Percentiles rank a stretch among this genome's conserved stretches.
These are phyloP conservation scores for Drosophila chauvacae DNA, from an alignment of 1,140 invertebrate genomes.

Conservation along the genomic window DNA sequence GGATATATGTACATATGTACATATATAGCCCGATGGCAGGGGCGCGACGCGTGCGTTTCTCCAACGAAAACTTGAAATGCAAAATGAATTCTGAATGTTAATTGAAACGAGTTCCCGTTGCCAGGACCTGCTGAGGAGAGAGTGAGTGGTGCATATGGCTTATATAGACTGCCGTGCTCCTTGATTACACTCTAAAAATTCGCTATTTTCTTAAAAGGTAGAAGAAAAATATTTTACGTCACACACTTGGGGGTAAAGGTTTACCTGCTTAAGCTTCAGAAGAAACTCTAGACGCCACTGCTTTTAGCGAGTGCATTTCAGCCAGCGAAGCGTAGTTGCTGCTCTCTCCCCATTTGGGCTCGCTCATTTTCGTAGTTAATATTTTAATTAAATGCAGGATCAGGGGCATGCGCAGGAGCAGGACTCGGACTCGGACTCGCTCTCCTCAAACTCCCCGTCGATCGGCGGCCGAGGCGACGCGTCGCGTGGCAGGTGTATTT, in stretches of 20 bases:
- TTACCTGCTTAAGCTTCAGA: neutral
- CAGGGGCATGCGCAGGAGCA: slow-evolving; percentile 48
- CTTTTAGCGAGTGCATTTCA: neutral
- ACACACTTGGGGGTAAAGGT: neutral
- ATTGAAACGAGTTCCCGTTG: slow-evolving; percentile 75
- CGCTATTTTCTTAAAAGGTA: neutral
- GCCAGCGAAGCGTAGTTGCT: slow-evolving; percentile 36
- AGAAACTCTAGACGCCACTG: neutral
- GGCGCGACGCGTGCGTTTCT: slow-evolving; percentile 49
- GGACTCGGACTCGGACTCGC: slow-evolving; percentile 45
- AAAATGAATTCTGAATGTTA: slow-evolving; percentile 69
- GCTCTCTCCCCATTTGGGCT: slow-evolving; percentile 22
- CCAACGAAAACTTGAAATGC: slow-evolving; percentile 76
- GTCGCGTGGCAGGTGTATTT: slow-evolving; percentile 84
- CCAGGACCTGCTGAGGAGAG: slow-evolving; percentile 36
- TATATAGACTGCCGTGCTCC: slow-evolving; percentile 5
- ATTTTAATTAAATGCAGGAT: slow-evolving; percentile 84
- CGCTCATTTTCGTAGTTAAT: slow-evolving; percentile 79
- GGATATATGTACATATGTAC: slow-evolving; percentile 9
- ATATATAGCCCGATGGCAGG: slow-evolving; percentile 4
- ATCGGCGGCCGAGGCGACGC: slow-evolving; percentile 49
- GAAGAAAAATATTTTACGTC: neutral
- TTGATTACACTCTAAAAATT: slow-evolving; percentile 5
- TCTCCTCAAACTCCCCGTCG: slow-evolving; percentile 8
- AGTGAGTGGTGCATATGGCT: neutral